These are phyloP conservation scores for Cebidichthys violaceus DNA, from an alignment of 2,113 vertebrate species.

Conservation along the genomic window DNA sequence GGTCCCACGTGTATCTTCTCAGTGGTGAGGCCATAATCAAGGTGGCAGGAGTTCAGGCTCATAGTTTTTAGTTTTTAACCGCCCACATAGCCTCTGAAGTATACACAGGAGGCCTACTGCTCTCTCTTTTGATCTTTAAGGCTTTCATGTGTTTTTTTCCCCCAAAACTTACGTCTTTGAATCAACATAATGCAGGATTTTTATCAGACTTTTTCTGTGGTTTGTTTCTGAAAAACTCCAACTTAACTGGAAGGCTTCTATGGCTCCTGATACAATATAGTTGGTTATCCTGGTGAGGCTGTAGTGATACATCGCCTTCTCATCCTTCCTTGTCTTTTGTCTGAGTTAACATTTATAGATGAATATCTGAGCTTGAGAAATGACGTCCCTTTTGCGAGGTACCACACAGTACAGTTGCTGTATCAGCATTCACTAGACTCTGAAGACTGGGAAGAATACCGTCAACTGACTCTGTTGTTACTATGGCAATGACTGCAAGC, in stretches of 20 bases:
- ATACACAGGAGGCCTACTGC: not conserved
- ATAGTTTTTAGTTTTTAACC: constrained; percentile 20
- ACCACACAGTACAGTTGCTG: not conserved
- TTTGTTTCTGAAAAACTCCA: constrained; percentile 8
- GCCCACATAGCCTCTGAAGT: constrained; percentile 17
- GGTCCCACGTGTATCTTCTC: not conserved
- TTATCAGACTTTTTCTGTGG: constrained; percentile 5
- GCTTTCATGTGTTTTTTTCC: constrained; percentile 8
- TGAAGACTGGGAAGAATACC: constrained; percentile 10
- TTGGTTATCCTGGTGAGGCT: not conserved
- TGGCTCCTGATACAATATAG: not conserved
- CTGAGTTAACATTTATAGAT: not conserved
- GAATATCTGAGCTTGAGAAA: not conserved
- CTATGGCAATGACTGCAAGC: constrained; percentile 38
- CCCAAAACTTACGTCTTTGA: not conserved
- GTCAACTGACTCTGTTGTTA: constrained; percentile 44
- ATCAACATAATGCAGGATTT: constrained; percentile 1
- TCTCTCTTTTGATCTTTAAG: constrained; percentile 11
- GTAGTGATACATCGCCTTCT: not conserved
- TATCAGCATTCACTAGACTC: not conserved
- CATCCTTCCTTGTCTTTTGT: not conserved
- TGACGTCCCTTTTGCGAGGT: not conserved
- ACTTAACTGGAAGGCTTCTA: constrained; percentile 1
- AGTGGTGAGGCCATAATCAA: not conserved
- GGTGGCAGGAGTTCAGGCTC: constrained; percentile 14